Evolutionary conservation across 2,888 invertebrate species (phyloP), one percentile per base, ranked within the genome.

Genomic region (Ochropacha duplaris): DNA sequence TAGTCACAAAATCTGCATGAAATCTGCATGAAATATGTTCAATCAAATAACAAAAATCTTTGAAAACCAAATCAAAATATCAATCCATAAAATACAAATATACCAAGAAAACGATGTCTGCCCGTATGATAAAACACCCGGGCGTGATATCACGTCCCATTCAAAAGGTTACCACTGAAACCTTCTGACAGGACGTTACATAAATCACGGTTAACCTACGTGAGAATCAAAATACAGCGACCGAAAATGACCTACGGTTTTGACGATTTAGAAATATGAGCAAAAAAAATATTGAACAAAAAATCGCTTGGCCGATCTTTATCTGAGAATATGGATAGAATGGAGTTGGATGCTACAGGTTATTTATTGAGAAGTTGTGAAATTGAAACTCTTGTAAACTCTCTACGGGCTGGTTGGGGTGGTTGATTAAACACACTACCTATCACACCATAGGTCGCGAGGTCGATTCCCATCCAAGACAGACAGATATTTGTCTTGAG

Each of bases 151-250:
- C 74, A 72, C 68, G 68, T 73, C 57, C 58, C 52, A 55, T 61
- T 54, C 65, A 59, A 69, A 69, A 66, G 54, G 59, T 63, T 69
- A 68, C 64, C 65, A 61, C 67, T 74, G 69, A 66, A 69, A 69
- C 39, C 56, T 64, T 61, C n/a, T 69, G 72, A 69, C 72, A 74
- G 76, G 70, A 67, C 68, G 59, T 44, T 62, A 66, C 68, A 78
- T 81, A 81, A 83, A 83, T 83, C 80, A 78, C 66, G 60, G 59
- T 66, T 65, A 66, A 62, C 68, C 65, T 75, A 77, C 77, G 81
- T 80, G 79, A 81, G 74, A 76, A 76, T 71, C 68, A 57, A 68
- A 76, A 71, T 66, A 64, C 59, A 58, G 22, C 52, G 11, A 22
- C 60, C 59, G 63, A 74, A 79, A 75, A 71, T 82, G 80, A 82